phyloP scores from a whole-genome alignment of 2,113 vertebrate genomes.

The Ondatra zibethicus region DNA sequence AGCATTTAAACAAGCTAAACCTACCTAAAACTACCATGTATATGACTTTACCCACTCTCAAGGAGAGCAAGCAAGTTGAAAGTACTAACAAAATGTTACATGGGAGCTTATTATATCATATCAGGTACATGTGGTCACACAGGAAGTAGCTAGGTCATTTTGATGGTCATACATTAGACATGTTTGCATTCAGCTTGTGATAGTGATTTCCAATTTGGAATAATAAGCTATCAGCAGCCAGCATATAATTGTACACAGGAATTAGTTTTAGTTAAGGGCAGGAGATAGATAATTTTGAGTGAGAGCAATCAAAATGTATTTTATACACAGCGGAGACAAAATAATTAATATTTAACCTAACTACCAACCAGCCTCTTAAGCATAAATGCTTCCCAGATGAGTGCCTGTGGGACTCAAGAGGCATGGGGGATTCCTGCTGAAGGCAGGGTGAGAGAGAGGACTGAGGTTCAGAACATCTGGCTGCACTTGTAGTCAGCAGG shows the following conservation, averaged over 20 bases:
- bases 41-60: background rate
- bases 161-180: conserved; percentile 6
- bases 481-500: background rate
- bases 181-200: conserved; percentile 39
- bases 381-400: background rate
- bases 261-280: background rate
- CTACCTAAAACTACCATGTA: conserved; percentile 63
- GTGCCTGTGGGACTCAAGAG: background rate
- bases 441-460: background rate
- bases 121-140: background rate
- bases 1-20: conserved; percentile 58
- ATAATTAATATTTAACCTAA: conserved; percentile 33
- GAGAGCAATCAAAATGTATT: conserved; percentile 3
- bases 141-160: conserved; percentile 21
- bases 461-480: background rate
- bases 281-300: background rate
- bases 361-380: background rate
- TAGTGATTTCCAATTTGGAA: conserved; percentile 29
- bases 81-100: conserved; percentile 9
- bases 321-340: background rate
- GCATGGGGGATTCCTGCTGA: background rate
- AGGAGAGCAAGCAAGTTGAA: conserved; percentile 39
- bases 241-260: background rate
- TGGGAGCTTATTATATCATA: conserved; percentile 21
- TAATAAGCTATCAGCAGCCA: background rate